Conservation (phyloP, 2,113 vertebrate species). For the Melanocharis versteri region DNA sequence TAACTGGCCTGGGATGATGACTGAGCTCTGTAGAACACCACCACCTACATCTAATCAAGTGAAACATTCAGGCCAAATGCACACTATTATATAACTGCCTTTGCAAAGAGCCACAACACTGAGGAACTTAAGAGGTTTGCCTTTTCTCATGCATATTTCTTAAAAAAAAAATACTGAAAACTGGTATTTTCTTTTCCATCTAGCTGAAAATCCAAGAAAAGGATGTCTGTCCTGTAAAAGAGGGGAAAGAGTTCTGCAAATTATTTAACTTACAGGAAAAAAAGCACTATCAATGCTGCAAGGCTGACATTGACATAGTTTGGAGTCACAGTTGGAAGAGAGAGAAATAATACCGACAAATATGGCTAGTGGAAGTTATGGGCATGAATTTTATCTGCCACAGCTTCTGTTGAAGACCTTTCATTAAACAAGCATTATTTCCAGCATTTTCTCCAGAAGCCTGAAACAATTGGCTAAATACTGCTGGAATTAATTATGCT, state of each 20-base stretch:
- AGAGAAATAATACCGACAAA: background rate
- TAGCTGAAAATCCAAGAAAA: background rate
- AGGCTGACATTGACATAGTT: background rate
- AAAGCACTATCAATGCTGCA: rapidly evolving
- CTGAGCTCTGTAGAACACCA: background rate
- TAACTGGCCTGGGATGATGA: background rate
- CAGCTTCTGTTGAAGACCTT: background rate
- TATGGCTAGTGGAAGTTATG: background rate
- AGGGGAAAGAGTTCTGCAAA: background rate
- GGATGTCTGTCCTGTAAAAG: background rate
- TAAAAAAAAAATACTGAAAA: background rate
- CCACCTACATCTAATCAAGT: background rate
- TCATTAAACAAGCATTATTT: background rate
- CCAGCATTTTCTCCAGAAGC: background rate
- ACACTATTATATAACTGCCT: background rate
- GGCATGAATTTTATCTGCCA: background rate
- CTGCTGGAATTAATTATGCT: background rate
- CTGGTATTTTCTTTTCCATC: background rate
- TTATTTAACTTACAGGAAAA: background rate
- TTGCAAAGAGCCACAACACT: background rate
- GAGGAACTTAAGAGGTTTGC: background rate
- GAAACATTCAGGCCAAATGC: background rate
- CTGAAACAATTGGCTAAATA: background rate
- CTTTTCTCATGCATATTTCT: background rate
- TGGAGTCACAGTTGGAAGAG: background rate